These are phyloP conservation scores for Platycnemis pennipes DNA, from an alignment of 2,888 invertebrate species.

Conservation along the genomic window DNA sequence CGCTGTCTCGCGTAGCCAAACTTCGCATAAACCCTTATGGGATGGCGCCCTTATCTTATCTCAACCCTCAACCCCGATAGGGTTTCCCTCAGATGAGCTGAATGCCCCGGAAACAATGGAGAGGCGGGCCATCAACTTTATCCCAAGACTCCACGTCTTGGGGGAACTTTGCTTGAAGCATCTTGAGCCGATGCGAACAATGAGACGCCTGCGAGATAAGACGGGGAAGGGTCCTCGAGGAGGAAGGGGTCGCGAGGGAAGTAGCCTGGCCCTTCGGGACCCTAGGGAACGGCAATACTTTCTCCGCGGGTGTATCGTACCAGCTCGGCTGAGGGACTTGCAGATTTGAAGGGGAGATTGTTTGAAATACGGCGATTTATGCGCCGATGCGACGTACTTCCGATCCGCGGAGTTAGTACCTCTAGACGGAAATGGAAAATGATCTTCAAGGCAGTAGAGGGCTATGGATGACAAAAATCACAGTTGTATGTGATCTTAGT, in stretches of 20 bases:
- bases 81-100: background rate
- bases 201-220: conserved; percentile 9
- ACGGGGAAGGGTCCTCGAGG: background rate
- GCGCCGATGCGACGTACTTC: background rate
- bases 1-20: background rate
- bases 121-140: background rate
- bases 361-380: background rate
- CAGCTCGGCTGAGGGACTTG: background rate
- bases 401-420: background rate
- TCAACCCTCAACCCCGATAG: background rate
- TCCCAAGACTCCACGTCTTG: background rate
- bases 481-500: too few species aligned
- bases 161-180: conserved; percentile 7
- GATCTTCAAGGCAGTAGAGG: too few species aligned
- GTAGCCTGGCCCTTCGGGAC: background rate
- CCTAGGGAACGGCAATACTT: background rate
- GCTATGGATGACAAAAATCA: too few species aligned
- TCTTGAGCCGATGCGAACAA: conserved; percentile 11
- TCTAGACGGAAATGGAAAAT: background rate
- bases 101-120: background rate
- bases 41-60: background rate
- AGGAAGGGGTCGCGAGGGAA: background rate
- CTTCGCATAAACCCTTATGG: conserved; percentile 18
- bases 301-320: background rate
- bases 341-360: background rate